Conservation (phyloP, 2,888 invertebrate genomes). For the Pasiphila rectangulata region DNA sequence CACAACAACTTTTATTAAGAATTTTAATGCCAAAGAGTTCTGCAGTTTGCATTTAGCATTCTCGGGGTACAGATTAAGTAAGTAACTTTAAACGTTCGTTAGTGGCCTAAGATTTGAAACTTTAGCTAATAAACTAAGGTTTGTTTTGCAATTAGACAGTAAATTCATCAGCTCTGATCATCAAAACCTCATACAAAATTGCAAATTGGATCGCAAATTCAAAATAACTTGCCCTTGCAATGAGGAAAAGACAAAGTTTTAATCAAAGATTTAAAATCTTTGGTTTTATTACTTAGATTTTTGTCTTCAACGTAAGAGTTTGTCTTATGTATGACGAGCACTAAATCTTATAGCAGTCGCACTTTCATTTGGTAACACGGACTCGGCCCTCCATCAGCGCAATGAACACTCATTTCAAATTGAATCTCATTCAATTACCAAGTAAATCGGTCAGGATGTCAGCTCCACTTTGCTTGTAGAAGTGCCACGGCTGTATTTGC, state of each 20-base stretch:
- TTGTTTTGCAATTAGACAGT: no score
- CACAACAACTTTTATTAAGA: slow-evolving; percentile 43
- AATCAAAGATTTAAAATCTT: no score
- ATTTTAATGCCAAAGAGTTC: slow-evolving; percentile 36
- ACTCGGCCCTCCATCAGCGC: slow-evolving; percentile 43
- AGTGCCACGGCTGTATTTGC: slow-evolving; percentile 29
- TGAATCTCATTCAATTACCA: slow-evolving; percentile 62
- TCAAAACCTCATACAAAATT: no score
- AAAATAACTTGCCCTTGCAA: no score
- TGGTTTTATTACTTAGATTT: no score
- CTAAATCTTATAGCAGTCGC: slow-evolving; percentile 31
- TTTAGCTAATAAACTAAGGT: no score
- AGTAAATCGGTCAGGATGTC: slow-evolving; percentile 58
- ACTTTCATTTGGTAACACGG: slow-evolving; percentile 43
- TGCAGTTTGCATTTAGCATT: neutral
- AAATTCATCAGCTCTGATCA: no score
- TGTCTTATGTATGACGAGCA: slow-evolving; percentile 2
- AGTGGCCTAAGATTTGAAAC: neutral
- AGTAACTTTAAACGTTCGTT: no score
- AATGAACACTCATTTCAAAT: slow-evolving; percentile 54
- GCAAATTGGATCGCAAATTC: no score
- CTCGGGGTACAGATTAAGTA: neutral
- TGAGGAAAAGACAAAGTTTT: no score
- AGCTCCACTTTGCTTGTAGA: slow-evolving; percentile 38
- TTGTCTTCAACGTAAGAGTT: neutral